These are phyloP conservation scores for Phalera bucephala DNA, from an alignment of 2,888 invertebrate genomes.

Conservation along the genomic window DNA sequence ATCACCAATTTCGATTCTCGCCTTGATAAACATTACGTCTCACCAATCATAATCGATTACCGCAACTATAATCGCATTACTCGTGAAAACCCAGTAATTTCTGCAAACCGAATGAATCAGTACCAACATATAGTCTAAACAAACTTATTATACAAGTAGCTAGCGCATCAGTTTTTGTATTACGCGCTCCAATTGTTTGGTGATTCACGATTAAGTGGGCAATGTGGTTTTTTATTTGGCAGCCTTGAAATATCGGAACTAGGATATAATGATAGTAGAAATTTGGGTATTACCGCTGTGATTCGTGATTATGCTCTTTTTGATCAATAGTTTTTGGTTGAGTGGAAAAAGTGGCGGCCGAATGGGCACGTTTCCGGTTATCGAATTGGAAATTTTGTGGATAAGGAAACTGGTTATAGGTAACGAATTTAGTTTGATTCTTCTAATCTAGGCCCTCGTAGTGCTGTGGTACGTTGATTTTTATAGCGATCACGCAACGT, in stretches of 20 bases:
- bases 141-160: too few relatives aligned
- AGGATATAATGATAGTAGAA: slow-evolving; percentile 29
- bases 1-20: too few relatives aligned
- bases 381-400: neutral
- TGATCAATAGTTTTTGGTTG: slow-evolving; percentile 2
- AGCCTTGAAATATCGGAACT: slow-evolving; percentile 36
- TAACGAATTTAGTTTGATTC: too few relatives aligned
- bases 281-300: slow-evolving; percentile 26
- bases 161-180: slow-evolving; percentile 23
- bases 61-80: too few relatives aligned
- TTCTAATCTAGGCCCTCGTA: too few relatives aligned
- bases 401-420: too few relatives aligned
- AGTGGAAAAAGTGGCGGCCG: neutral
- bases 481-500: too few relatives aligned
- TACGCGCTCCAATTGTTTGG: slow-evolving; percentile 27
- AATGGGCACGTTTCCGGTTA: neutral
- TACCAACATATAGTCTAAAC: too few relatives aligned
- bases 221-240: slow-evolving; percentile 21
- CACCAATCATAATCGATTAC: too few relatives aligned
- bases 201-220: slow-evolving; percentile 52
- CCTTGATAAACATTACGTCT: too few relatives aligned
- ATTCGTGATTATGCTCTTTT: slow-evolving; percentile 9
- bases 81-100: neutral
- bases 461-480: too few relatives aligned
- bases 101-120: too few relatives aligned